Conservation (phyloP, 1,140 invertebrate genomes). For the Acyrthosiphon pisum region DNA sequence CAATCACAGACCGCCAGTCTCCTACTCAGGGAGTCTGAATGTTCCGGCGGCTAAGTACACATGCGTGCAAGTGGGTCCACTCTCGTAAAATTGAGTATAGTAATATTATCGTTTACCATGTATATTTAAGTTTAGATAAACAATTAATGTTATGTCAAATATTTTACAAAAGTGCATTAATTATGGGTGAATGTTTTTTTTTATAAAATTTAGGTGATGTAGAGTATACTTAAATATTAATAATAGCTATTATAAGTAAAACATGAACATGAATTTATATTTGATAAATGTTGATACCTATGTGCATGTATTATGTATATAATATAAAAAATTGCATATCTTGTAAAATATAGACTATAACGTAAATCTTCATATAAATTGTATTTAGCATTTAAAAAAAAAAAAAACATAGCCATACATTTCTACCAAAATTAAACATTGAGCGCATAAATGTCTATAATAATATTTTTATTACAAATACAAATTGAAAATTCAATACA, state of each 20-base stretch:
- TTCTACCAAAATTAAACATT: background rate
- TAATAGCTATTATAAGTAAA: background rate
- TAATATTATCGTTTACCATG: background rate
- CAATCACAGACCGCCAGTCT: too few species aligned
- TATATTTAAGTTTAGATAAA: background rate
- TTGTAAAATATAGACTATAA: too few species aligned
- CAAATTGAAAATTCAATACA: background rate
- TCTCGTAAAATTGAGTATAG: too few species aligned
- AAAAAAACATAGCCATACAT: background rate
- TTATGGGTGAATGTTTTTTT: background rate
- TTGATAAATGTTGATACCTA: background rate
- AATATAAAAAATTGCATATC: too few species aligned
- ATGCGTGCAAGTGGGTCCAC: too few species aligned
- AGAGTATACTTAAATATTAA: background rate
- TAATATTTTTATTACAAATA: background rate
- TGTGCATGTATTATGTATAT: background rate
- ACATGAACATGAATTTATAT: background rate
- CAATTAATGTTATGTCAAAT: background rate
- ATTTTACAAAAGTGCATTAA: background rate
- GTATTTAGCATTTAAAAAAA: background rate
- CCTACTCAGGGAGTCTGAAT: too few species aligned
- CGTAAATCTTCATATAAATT: background rate
- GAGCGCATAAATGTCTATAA: background rate
- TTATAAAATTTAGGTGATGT: background rate
- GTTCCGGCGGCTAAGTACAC: too few species aligned